Conservation (phyloP, 2,797 vertebrate genomes). For the Simalia tracyae region DNA sequence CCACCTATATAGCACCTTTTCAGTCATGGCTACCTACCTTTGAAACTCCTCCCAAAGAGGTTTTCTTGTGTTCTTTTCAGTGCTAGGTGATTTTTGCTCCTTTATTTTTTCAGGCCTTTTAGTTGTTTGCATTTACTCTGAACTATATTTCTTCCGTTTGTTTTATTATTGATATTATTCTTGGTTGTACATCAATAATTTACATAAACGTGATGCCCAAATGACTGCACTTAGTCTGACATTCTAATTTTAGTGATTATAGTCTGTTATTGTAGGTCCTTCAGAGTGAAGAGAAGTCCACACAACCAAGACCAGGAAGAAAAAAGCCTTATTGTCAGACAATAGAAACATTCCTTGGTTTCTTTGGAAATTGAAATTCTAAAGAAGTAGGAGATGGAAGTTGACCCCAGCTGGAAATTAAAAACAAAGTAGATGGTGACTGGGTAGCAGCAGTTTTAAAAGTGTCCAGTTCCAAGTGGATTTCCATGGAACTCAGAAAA, state of each 20-base stretch:
- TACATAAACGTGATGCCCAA: not conserved
- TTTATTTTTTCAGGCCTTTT: not conserved
- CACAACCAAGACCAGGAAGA: not conserved
- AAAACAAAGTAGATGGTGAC: not conserved
- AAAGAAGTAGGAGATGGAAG: not conserved
- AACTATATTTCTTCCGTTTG: not conserved
- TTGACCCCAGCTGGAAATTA: not conserved
- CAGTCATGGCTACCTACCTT: not conserved
- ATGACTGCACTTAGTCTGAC: not conserved
- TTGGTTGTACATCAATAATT: not conserved
- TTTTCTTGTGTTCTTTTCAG: not conserved
- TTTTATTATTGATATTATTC: not conserved
- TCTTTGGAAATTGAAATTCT: not conserved
- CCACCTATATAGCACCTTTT: not conserved
- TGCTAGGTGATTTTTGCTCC: not conserved
- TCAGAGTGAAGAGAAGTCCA: not conserved
- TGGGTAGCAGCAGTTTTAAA: not conserved
- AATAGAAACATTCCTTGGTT: not conserved
- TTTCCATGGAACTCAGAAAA: not conserved
- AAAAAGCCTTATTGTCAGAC: not conserved
- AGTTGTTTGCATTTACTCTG: not conserved
- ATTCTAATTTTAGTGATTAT: not conserved
- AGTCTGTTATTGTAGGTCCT: not conserved
- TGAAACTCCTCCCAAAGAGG: not conserved
- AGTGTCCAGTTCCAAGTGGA: too few species aligned